Evolutionary conservation across 2,797 vertebrate genomes (phyloP).

Genomic region (Anas bahamensis): DNA sequence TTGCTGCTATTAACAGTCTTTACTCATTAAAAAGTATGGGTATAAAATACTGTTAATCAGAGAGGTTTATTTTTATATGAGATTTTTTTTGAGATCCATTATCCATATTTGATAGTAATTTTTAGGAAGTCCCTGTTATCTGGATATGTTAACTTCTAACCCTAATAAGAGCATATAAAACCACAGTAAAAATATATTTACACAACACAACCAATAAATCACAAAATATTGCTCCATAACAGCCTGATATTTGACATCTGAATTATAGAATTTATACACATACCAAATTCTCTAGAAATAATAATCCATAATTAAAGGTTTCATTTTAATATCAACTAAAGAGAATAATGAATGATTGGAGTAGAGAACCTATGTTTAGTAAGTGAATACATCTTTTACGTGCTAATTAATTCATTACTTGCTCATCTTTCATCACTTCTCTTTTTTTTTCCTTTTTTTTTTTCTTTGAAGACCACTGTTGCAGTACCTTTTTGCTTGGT

Average conservation of each 20-base stretch:
- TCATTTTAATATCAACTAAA: not conserved
- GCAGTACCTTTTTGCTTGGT: not conserved
- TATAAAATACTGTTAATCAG: conserved; percentile 44
- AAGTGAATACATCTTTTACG: not conserved
- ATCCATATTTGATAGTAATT: not conserved
- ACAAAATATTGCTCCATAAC: not conserved
- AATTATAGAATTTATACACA: not conserved
- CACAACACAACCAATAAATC: not conserved
- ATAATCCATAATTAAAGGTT: conserved; percentile 9
- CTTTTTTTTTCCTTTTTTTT: not conserved
- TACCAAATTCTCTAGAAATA: conserved; percentile 3
- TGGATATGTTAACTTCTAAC: conserved; percentile 7
- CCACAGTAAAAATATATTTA: not conserved
- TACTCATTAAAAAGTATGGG: conserved; percentile 18
- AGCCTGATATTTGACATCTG: not conserved
- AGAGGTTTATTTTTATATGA: not conserved
- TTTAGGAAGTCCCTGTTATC: not conserved
- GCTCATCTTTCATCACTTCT: not conserved
- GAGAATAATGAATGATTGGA: not conserved
- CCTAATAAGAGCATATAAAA: conserved; percentile 10
- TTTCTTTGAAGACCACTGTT: not conserved
- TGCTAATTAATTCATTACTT: not conserved
- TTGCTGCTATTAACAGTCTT: conserved; percentile 54
- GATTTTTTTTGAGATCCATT: not conserved
- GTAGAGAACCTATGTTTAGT: not conserved